Conservation (phyloP, 2,888 invertebrate species). For the Koerneria pararmatus region DNA sequence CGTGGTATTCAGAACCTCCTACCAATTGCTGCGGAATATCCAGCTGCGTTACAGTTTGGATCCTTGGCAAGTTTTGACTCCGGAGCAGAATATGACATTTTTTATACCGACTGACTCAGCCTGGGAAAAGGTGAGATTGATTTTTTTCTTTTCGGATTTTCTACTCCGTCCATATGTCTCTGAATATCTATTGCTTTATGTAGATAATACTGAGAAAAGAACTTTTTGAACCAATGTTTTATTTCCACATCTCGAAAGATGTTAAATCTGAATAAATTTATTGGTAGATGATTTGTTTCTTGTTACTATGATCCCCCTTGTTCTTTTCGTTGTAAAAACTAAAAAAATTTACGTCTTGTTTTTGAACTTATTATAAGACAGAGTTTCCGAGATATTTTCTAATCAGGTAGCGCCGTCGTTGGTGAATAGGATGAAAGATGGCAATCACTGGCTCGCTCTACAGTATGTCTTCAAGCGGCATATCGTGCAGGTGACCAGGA, state of each 20-base stretch:
- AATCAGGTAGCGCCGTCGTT: conserved; percentile 44
- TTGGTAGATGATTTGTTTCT: background rate
- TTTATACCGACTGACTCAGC: conserved; percentile 86
- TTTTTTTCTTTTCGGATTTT: conserved; percentile 5
- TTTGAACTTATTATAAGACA: background rate
- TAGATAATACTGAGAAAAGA: background rate
- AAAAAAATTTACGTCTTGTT: no score
- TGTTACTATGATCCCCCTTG: background rate
- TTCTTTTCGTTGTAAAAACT: background rate
- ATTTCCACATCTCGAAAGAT: conserved; percentile 3
- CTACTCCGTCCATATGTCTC: background rate
- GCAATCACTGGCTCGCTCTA: conserved; percentile 56
- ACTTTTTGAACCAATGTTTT: conserved; percentile 14
- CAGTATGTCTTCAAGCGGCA: conserved; percentile 73
- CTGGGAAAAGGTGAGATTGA: conserved; percentile 71
- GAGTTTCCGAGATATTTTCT: background rate
- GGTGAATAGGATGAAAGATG: conserved; percentile 52
- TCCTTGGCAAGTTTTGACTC: conserved; percentile 58
- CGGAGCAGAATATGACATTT: conserved; percentile 73
- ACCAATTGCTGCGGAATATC: conserved; percentile 51
- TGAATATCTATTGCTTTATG: no score
- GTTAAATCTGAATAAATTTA: background rate
- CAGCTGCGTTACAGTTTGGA: conserved; percentile 56
- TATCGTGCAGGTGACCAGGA: conserved; percentile 73
- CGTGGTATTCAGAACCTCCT: conserved; percentile 47